These are phyloP conservation scores for Pocillopora verrucosa DNA, from an alignment of 64 coral and sea anemone species.

Conservation along the genomic window DNA sequence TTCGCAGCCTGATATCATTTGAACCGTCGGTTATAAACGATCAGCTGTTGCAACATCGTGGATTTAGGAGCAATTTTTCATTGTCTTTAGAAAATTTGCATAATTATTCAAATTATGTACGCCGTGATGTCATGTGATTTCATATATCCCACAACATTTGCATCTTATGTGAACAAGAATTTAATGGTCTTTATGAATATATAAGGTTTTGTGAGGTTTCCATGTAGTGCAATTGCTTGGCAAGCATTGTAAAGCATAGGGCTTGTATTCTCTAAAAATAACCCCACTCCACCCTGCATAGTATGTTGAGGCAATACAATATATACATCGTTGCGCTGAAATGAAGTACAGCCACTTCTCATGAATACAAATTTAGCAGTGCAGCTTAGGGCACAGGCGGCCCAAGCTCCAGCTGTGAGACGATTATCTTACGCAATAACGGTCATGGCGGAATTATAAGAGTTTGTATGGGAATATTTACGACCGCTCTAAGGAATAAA, in stretches of 20 bases:
- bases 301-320: too few relatives aligned
- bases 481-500: too few relatives aligned
- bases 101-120: conserved; percentile 21
- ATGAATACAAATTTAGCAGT: too few relatives aligned
- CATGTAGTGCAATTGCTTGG: not conserved
- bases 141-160: not conserved
- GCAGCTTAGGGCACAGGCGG: too few relatives aligned
- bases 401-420: too few relatives aligned
- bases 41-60: not conserved
- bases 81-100: not conserved
- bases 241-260: not conserved
- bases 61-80: not conserved
- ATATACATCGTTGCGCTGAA: too few relatives aligned
- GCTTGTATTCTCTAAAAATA: conserved; percentile 5
- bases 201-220: conserved; percentile 8
- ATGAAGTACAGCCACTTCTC: too few relatives aligned
- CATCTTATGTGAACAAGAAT: not conserved
- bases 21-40: not conserved
- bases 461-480: too few relatives aligned
- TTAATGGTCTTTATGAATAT: conserved; percentile 15
- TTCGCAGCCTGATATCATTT: not conserved
- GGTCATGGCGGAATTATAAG: too few relatives aligned
- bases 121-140: not conserved
- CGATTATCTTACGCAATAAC: too few relatives aligned
- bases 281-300: not conserved